Base-by-base conservation (phyloP, 2,113 vertebrate genomes). In the Sinocyclocheilus anshuiensis region DNA sequence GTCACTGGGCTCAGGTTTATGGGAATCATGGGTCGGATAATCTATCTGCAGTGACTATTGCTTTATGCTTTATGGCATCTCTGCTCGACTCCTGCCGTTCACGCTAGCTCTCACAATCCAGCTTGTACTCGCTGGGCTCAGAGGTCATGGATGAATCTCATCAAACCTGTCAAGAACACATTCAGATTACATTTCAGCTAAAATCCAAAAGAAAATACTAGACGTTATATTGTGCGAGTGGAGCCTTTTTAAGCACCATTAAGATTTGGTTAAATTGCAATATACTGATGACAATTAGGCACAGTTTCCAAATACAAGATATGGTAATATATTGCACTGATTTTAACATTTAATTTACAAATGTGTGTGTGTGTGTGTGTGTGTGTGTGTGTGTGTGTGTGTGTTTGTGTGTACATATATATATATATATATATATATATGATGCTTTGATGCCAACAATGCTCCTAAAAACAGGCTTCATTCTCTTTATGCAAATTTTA, bases 1-100 rank as follows among this genome's bases (percentile, higher is more conserved):
- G 24, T 29, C 7, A 50, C 63, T 22, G 39, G 22, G n/a, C 48
- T 72, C 48, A 26, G 29, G 20, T 72, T 83, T 83, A 74, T 74
- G 81, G 50, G 81, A 83, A 83, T 36, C n/a, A 67, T 29, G 80
- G 42, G 63, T 26, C 9, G n/a, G 79, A 81, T 65, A 12, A 81
- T 67, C 79, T 71, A 29, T 59, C 18, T 39, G 69, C 33, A 50
- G 57, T 26, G 59, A 65, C 79, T 2, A 12, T 13, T 80, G 55
- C 26, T n/a, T 29, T 57, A 20, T 57, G 5, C 53, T 79, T 61
- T 59, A n/a, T 79, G 48, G 78, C 78, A 42, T 81, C 39, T 65
- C 79, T 48, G 36, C 45, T 81, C 8, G 15, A 57, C 11, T 76
- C 36, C 59, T 61, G 22, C 22, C 2, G 3, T 55, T 45, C n/a